Conservation (phyloP, 2,113 vertebrate genomes). For the Oxyruncus cristatus region DNA sequence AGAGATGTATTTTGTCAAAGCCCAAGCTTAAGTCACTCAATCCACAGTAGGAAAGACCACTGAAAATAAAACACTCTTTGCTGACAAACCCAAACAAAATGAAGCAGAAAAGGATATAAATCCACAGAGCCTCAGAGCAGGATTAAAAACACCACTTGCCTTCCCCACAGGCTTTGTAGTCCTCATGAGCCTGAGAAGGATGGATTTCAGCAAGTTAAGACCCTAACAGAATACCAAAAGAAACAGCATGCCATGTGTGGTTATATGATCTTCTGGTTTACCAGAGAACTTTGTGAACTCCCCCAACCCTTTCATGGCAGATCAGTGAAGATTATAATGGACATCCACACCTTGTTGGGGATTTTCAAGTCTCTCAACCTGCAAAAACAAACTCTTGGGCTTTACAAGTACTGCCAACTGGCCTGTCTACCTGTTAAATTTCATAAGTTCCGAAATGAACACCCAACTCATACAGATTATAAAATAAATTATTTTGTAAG, state of each 20-base stretch:
- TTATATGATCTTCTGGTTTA: background rate
- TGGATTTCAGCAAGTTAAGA: background rate
- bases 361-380: background rate
- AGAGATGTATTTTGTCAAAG: background rate
- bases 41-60: background rate
- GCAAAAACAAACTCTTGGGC: background rate
- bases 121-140: background rate
- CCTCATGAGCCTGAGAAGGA: background rate
- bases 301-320: background rate
- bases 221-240: background rate
- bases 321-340: background rate
- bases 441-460: slow-evolving; percentile 47
- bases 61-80: background rate
- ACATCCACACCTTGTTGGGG: background rate
- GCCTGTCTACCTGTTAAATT: slow-evolving; percentile 3
- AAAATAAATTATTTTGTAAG: background rate
- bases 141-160: background rate
- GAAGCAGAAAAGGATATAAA: background rate
- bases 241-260: background rate
- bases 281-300: background rate
- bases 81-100: background rate
- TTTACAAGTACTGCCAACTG: background rate
- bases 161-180: background rate
- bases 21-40: background rate
- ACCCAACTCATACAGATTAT: slow-evolving; percentile 19